Conservation (phyloP, 2,797 vertebrate genomes). For the Sebastes trivittatus region DNA sequence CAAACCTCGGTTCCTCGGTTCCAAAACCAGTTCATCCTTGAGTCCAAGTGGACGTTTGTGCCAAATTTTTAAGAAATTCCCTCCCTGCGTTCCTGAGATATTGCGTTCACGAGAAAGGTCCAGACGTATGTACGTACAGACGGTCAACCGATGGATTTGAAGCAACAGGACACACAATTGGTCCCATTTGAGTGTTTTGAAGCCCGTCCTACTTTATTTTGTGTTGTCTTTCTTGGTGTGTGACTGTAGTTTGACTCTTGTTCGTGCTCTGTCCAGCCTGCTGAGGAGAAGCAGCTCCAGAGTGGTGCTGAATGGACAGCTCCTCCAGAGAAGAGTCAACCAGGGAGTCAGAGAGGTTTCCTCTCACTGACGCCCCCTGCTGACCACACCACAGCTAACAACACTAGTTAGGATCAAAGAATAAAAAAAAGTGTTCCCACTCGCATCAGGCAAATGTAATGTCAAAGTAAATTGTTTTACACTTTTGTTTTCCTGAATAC, state of each 20-base stretch:
- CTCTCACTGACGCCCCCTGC: slow-evolving; percentile 64
- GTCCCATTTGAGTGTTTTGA: not conserved
- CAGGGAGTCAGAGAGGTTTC: slow-evolving; percentile 6
- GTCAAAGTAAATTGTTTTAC: not conserved
- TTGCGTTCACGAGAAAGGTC: too few relatives aligned
- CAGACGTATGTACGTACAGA: too few relatives aligned
- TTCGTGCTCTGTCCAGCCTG: not conserved
- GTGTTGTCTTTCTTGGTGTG: not conserved
- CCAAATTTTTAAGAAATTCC: too few relatives aligned
- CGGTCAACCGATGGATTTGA: not conserved
- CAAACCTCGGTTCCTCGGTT: too few relatives aligned
- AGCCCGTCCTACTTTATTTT: not conserved
- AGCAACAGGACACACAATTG: not conserved
- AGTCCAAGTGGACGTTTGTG: too few relatives aligned
- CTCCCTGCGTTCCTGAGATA: too few relatives aligned
- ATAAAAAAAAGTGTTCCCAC: not conserved
- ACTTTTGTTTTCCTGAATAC: not conserved
- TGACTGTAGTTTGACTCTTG: not conserved
- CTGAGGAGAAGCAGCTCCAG: slow-evolving; percentile 13
- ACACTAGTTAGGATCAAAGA: not conserved
- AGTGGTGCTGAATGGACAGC: slow-evolving; percentile 85
- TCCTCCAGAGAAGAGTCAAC: slow-evolving; percentile 54
- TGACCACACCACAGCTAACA: slow-evolving; percentile 24
- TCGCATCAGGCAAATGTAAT: not conserved
- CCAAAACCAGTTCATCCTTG: too few relatives aligned